These are phyloP conservation scores for Atractosteus spatula DNA, from an alignment of 2,113 vertebrate species.

Conservation along the genomic window DNA sequence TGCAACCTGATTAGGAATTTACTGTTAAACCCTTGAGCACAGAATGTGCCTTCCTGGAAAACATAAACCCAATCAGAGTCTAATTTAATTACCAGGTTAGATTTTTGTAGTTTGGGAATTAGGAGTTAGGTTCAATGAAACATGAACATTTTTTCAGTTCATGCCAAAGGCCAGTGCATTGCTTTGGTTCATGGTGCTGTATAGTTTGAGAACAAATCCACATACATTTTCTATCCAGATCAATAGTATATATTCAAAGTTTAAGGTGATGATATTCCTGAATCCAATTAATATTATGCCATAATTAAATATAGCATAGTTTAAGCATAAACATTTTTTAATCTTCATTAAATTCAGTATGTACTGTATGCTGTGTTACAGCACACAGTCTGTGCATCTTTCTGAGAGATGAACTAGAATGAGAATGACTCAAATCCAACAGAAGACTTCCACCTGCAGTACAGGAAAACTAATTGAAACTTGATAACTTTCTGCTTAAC, in stretches of 20 bases:
- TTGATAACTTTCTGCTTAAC: background rate
- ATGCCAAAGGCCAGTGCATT: background rate
- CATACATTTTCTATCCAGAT: too few species aligned
- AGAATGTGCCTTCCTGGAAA: constrained; percentile 62
- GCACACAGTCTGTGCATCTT: too few species aligned
- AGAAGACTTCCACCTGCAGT: background rate
- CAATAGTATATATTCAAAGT: too few species aligned
- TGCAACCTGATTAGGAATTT: constrained; percentile 58
- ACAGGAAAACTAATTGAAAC: background rate
- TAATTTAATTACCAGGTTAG: constrained; percentile 73
- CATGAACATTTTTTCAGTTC: background rate
- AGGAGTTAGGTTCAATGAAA: constrained; percentile 11
- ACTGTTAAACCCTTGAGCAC: constrained; percentile 63
- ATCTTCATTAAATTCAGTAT: too few species aligned
- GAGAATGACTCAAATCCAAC: background rate
- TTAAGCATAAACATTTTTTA: too few species aligned
- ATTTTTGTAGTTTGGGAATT: constrained; percentile 44
- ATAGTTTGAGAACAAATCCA: too few species aligned
- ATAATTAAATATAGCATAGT: too few species aligned
- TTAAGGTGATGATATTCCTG: too few species aligned
- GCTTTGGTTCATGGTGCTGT: background rate
- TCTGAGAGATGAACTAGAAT: background rate
- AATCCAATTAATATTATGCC: too few species aligned
- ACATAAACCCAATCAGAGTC: constrained; percentile 67
- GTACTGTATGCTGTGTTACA: too few species aligned